Base-by-base conservation (phyloP, 1,140 invertebrate species). In the Calephelis nemesis region DNA sequence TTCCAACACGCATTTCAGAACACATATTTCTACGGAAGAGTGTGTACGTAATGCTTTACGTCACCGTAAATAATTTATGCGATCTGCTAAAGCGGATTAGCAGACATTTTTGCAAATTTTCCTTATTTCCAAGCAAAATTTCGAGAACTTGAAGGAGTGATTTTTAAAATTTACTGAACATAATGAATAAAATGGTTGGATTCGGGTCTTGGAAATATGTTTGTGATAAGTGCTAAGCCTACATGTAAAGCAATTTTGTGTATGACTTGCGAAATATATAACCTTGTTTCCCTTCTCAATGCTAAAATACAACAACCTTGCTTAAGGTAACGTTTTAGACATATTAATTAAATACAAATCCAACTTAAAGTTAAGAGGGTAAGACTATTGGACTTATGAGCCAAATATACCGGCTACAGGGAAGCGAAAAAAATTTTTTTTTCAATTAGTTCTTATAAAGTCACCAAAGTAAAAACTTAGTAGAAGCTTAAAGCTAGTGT, bases 91-190 rank as follows among this genome's bases (percentile, higher is more conserved):
- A 19, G 19, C 8, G 19, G 19, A 54, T 15, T 19, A 10, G 19
- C 7, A 30, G 8, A 4, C 52, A 19, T 30, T 8, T 54, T 54
- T 9, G 15, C 52, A 54, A 54, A 54, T 54, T 7, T 54, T 54
- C 52, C 52, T 54, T 54, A 58, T 15, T 58, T 58, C 9, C 4
- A 39, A 58, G 19, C 19, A 30, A 58, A 15, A 10, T 58, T 39
- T 39, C 52, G 30, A 5, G 52, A 58, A 10, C 8, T 5, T 15
- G 19, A 19, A 15, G 52, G 10, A 19, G 4, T 39, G 19, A 39
- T 39, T 58, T 30, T 58, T 58, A 58, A 58, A 58, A 58, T 58
- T 58, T 58, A 58, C 52, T 58, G 52, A 15, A 58, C 30, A 30
- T 39, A 58, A 58, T 15, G 13, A 58, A 58, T 58, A 58, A 58